Percentiles rank a stretch among this genome's conserved stretches.
Evolutionary conservation across 2,797 vertebrate species (phyloP).

Genomic region (Thaleichthys pacificus): DNA sequence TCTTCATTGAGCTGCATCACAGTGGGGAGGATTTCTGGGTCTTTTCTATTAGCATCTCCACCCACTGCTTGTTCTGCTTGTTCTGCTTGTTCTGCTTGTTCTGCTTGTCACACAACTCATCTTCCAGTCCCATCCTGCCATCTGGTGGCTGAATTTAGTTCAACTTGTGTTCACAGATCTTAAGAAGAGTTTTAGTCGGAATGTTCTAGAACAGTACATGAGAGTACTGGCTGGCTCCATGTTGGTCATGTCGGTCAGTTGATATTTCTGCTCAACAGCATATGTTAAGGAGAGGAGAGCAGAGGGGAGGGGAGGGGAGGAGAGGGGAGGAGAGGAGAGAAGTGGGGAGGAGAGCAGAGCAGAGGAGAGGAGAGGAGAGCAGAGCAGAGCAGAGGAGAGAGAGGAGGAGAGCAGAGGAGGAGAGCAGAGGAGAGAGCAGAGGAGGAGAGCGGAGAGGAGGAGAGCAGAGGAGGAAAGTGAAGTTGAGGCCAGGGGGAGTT

Average conservation of each 20-base stretch:
- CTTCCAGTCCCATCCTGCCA: not conserved
- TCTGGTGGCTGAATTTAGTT: not conserved
- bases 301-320: not conserved
- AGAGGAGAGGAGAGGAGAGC: too few species aligned
- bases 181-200: not conserved
- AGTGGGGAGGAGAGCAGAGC: not conserved
- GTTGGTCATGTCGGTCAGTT: too few species aligned
- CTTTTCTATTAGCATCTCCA: too few species aligned
- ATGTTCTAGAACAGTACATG: not conserved
- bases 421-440: too few species aligned
- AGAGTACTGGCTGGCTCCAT: too few species aligned
- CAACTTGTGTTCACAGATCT: not conserved
- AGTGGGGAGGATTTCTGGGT: too few species aligned
- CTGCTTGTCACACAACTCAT: too few species aligned
- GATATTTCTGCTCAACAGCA: too few species aligned
- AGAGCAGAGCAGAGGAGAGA: too few species aligned
- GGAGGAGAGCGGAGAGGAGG: not conserved
- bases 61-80: not conserved
- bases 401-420: not conserved
- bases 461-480: not conserved
- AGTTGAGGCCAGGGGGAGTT: slow-evolving; percentile 2
- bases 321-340: not conserved
- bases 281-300: not conserved
- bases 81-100: too few species aligned
- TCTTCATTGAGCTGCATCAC: too few species aligned